Base-by-base conservation (phyloP, 37 sponge, comb jelly and placozoan species). In the Halichondria panicea region DNA sequence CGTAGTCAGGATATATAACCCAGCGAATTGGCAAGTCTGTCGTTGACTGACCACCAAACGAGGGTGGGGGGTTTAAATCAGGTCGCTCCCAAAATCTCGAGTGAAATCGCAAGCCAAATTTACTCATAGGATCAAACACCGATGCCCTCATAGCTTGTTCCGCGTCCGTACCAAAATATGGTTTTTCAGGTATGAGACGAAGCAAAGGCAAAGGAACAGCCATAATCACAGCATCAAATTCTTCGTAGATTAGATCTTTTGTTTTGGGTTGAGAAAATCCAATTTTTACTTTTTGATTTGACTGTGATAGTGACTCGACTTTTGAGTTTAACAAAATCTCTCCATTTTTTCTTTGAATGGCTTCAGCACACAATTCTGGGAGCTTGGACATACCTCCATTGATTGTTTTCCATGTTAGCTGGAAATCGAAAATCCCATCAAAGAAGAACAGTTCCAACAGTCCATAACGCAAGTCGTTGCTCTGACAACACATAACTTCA, bases 151-250 rank as follows among this genome's bases (percentile, higher is more conserved):
- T 32, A 24, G 40, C 59, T 32, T 53, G 33, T 37, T 72, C 59
- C 11, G 55, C 40, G 7, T 19, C 57, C 11, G 35, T 59, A 22
- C 40, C 21, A 57, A 57, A 72, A 36, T 22, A 39, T 22, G 74
- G 74, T 53, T 31, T 53, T 24, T 19, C 35, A 38, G 74, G 55
- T 4, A 72, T 53, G 40, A 72, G 27, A 19, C 41, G 74, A 35
- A 30, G 24, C 25, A 38, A 19, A 31, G 21, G 6, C 36, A 64
- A 64, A 62, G 76, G 76, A 9, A 75, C 22, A 75, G 76, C 64
- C 11, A 75, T 25, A 28, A 75, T 75, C 9, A 75, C 76, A 41
- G 76, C 63, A 75, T 75, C 76, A 59, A 75, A 75, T 39, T 21
- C 46, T 75, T 75, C 70, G 5, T 13, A 9, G 4, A 6, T 69